Conservation (phyloP, 1,140 invertebrate species). For the Xylocopa sonorina region DNA sequence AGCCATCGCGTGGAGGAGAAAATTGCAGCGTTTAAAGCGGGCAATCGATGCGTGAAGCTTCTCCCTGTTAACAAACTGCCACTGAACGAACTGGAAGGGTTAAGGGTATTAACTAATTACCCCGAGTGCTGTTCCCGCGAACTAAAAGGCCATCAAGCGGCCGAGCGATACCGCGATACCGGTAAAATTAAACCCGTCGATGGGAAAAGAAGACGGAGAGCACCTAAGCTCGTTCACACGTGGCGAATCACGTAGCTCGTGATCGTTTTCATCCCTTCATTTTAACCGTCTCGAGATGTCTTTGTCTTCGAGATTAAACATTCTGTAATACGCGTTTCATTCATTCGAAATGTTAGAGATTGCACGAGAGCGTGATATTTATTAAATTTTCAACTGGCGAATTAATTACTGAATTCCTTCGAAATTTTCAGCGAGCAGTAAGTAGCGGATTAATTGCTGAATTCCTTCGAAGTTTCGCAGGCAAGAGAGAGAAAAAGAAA, state of each 20-base stretch:
- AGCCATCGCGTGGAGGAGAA: background rate
- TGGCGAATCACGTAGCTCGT: background rate
- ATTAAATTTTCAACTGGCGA: no score
- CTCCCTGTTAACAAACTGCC: constrained; percentile 17
- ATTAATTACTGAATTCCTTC: no score
- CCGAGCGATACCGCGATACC: constrained; percentile 7
- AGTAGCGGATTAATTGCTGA: no score
- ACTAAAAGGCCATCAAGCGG: constrained; percentile 9
- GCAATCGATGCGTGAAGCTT: constrained; percentile 20
- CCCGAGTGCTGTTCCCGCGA: background rate
- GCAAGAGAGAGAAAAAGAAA: no score
- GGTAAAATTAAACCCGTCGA: background rate
- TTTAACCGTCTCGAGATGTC: no score
- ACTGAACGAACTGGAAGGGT: constrained; percentile 12
- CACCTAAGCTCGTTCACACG: background rate
- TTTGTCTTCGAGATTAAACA: no score
- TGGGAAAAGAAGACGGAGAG: background rate
- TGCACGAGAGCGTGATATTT: no score
- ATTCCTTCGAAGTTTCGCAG: no score
- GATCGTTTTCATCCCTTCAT: background rate
- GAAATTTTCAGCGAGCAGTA: no score
- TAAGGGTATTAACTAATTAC: constrained; percentile 17
- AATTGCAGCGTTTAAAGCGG: background rate
- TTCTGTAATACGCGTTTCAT: no score
- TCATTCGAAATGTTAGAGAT: background rate